Percentiles rank a stretch among this genome's conserved stretches.
phyloP scores from a whole-genome alignment of 2,888 invertebrate species.

The Hyposoter dolosus region DNA sequence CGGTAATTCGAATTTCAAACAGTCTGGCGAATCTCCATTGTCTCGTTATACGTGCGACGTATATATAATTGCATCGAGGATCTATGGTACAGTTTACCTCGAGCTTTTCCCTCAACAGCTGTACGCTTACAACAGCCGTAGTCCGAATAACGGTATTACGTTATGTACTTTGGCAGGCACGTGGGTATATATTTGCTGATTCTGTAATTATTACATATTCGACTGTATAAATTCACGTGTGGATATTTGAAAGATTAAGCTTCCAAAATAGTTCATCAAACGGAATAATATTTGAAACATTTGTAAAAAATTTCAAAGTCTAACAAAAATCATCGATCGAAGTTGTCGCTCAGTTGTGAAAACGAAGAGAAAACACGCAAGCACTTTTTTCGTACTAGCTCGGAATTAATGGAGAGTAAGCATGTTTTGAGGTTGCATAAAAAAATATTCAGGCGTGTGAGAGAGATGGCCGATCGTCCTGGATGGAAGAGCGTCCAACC shows the following conservation, averaged over 20 bases:
- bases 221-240: not conserved
- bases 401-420: not conserved
- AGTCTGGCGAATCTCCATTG: constrained; percentile 82
- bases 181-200: not conserved
- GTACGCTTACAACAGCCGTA: not conserved
- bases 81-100: constrained; percentile 29
- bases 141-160: constrained; percentile 52
- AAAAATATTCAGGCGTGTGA: constrained; percentile 4
- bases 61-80: constrained; percentile 80
- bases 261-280: too few species aligned
- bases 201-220: not conserved
- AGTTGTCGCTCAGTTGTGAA: not conserved
- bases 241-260: too few species aligned
- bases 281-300: too few species aligned
- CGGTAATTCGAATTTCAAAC: constrained; percentile 82
- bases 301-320: not conserved
- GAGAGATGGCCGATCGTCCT: constrained; percentile 49
- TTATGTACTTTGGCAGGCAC: not conserved
- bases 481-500: constrained; percentile 67
- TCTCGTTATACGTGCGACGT: constrained; percentile 75
- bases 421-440: not conserved
- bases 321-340: not conserved
- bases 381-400: not conserved
- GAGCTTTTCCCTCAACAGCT: constrained; percentile 15
- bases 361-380: too few species aligned